A percentile compares a stretch with the other conserved stretches of the same genome.
These are phyloP conservation scores for Oreochromis spilurus DNA, from an alignment of 2,113 vertebrate genomes.

Conservation along the genomic window DNA sequence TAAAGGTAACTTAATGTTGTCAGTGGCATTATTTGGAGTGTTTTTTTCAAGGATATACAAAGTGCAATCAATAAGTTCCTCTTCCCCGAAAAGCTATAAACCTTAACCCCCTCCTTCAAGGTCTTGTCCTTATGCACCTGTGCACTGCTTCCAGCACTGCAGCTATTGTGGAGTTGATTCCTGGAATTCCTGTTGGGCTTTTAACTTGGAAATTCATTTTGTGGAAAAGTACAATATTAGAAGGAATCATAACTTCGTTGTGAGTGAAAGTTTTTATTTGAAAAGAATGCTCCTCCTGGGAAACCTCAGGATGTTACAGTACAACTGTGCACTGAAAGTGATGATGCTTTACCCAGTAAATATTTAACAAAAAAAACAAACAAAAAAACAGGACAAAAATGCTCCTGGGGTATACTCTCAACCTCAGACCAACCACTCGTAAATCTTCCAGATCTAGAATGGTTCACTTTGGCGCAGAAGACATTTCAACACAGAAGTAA, in stretches of 20 bases:
- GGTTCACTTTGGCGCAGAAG: not conserved
- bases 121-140: not conserved
- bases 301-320: not conserved
- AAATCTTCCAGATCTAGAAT: not conserved
- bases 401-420: not conserved
- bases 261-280: not conserved
- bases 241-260: not conserved
- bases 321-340: not conserved
- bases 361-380: fast-evolving
- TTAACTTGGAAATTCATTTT: not conserved
- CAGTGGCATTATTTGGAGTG: not conserved
- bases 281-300: not conserved
- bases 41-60: not conserved
- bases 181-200: not conserved
- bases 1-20: constrained; percentile 34
- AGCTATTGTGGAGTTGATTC: not conserved
- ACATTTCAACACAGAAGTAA: not conserved
- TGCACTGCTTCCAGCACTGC: not conserved
- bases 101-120: not conserved
- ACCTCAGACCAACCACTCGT: not conserved
- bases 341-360: not conserved
- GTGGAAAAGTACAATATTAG: not conserved
- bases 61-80: not conserved
- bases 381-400: not conserved
- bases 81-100: not conserved